These are phyloP conservation scores for Apamea epomidion DNA, from an alignment of 2,888 invertebrate species.

Conservation along the genomic window DNA sequence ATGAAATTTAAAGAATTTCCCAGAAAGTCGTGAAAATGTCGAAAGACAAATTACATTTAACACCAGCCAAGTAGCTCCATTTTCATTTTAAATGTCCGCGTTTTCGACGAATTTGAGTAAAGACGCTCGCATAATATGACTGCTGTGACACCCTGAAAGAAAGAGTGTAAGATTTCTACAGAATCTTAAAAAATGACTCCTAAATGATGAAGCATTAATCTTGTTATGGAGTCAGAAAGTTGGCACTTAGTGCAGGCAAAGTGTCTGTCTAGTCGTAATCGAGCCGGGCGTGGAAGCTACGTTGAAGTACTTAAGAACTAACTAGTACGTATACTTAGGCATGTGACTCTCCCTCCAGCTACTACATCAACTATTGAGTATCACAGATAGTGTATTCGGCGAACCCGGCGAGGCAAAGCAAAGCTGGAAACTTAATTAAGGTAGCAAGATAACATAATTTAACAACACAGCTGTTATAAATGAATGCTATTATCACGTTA, in stretches of 20 bases:
- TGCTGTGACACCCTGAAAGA: constrained; percentile 11
- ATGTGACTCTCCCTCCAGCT: neutral
- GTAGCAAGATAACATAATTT: constrained; percentile 30
- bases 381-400: neutral
- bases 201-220: constrained; percentile 32
- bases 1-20: neutral
- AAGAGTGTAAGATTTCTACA: neutral
- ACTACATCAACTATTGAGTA: neutral
- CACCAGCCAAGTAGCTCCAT: neutral
- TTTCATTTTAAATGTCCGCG: neutral
- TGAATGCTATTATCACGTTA: constrained; percentile 18
- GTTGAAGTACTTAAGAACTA: constrained; percentile 31
- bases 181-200: neutral
- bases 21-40: too few relatives aligned
- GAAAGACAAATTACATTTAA: neutral
- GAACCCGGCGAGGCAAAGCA: neutral
- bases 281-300: constrained; percentile 21
- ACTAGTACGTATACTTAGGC: constrained; percentile 24
- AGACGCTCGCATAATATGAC: neutral
- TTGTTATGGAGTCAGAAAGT: constrained; percentile 40
- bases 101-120: neutral
- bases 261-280: constrained; percentile 45
- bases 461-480: constrained; percentile 15
- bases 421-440: constrained; percentile 20
- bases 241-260: constrained; percentile 35